Base-by-base conservation (phyloP, 2,888 invertebrate species). In the Nymphalis urticae region DNA sequence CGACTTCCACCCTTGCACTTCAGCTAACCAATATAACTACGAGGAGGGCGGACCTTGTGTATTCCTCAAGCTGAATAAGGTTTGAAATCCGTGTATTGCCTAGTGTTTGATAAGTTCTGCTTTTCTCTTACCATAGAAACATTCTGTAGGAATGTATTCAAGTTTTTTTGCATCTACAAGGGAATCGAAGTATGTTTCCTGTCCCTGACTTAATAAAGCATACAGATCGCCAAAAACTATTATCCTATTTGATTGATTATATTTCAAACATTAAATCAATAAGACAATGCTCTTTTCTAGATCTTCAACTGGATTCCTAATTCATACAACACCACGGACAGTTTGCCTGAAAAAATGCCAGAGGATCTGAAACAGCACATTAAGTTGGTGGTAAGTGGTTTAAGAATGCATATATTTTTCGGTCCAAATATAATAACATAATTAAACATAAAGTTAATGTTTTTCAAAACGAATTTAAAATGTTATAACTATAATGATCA, bases 61-160 rank as follows among this genome's bases (percentile, higher is more conserved):
- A 85, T 96, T 99, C 93, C 95, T 99, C 77, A 99, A 99, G 89
- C 93, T 99, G 78, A 99, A 99, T 89, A 98, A 97, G 95, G 98
- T 98, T 88, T 13, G 5, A 24, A 21, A 32, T 32, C 27, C 6
- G 21, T 36, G 9, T 2, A 9, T 8, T 36, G 8, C 36, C 36
- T 36, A 2, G 2, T 36, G 2, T 36, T 36, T 36, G 36, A 36
- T 36, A 8, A 36, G 9, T 9, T 36, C 36, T 2, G 36, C 8
- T 36, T 36, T 36, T 36, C 36, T 36, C 2, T 9, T 10, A 36
- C 10, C 9, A 36, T 36, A 9, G 10, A 36, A 36, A 36, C 6
- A 42, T 42, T 10, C 1, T 13, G 3, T 13, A 42, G 13, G 4
- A 42, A 42, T 42, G 13, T 13, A 42, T 42, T 42, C 42, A 42